phyloP scores from a whole-genome alignment of 2,113 vertebrate genomes.

The Neodon shergylaensis region DNA sequence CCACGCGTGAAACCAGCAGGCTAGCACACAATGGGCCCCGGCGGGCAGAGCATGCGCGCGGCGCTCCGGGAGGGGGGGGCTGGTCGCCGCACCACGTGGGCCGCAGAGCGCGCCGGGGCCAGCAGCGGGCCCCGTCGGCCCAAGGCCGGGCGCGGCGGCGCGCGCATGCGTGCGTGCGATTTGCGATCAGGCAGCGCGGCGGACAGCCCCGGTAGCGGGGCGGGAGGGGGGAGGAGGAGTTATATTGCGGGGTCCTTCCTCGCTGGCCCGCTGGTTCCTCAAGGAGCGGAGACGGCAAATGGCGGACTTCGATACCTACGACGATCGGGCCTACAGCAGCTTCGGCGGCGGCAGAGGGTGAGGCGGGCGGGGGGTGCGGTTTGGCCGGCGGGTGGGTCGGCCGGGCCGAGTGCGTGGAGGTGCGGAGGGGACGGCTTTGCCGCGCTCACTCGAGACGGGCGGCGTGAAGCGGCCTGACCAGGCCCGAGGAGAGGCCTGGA shows the following conservation, averaged over 20 bases:
- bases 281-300: conserved; percentile 92
- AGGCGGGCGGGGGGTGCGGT: conserved; percentile 78
- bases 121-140: conserved; percentile 18
- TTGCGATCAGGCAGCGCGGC: conserved; percentile 86
- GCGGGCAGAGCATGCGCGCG: neutral
- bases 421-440: neutral
- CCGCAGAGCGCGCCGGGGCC: neutral
- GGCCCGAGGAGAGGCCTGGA: conserved; percentile 24
- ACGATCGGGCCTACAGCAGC: conserved; percentile 96
- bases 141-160: conserved; percentile 58
- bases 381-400: neutral
- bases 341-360: conserved; percentile 96
- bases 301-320: conserved; percentile 97
- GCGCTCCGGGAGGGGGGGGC: neutral
- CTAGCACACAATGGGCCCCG: conserved; percentile 73
- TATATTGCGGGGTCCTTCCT: conserved; percentile 91
- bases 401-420: neutral
- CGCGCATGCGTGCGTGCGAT: conserved; percentile 56
- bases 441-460: neutral
- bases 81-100: conserved; percentile 43
- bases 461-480: neutral
- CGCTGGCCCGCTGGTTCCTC: conserved; percentile 87
- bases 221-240: conserved; percentile 73
- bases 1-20: neutral
- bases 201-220: conserved; percentile 86